These are phyloP conservation scores for Turnix velox DNA, from an alignment of 2,113 vertebrate species.

Conservation along the genomic window DNA sequence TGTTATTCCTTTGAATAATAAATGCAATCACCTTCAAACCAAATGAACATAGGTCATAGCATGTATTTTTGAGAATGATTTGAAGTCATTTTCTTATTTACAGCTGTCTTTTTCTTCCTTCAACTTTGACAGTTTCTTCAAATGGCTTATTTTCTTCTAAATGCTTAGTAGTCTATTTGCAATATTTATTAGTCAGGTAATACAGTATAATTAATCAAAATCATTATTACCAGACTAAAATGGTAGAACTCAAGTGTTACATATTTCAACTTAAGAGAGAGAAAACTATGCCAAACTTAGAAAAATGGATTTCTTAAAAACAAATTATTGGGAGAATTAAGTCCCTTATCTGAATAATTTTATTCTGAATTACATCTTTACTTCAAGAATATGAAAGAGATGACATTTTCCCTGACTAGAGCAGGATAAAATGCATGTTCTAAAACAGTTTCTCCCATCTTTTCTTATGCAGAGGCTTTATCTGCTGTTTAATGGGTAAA, in stretches of 20 bases:
- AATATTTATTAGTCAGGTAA: background rate
- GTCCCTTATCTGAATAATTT: conserved; percentile 16
- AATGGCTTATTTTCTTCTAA: background rate
- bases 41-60: background rate
- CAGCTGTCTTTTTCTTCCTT: background rate
- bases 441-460: conserved; percentile 60
- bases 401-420: conserved; percentile 48
- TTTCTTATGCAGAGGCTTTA: conserved; percentile 83
- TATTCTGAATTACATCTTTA: conserved; percentile 47
- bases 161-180: background rate
- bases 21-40: background rate
- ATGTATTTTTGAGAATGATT: background rate
- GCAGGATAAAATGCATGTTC: conserved; percentile 44
- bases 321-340: background rate
- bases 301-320: background rate
- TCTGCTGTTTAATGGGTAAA: conserved; percentile 90
- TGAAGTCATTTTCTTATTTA: background rate
- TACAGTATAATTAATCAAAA: background rate
- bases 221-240: background rate
- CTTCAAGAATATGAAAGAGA: conserved; percentile 56
- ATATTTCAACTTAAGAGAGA: conserved; percentile 1
- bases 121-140: background rate
- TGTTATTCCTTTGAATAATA: background rate
- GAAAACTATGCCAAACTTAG: background rate
- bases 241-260: background rate